Conservation (phyloP, 2,113 vertebrate genomes). For the Ceyx cyanopectus region DNA sequence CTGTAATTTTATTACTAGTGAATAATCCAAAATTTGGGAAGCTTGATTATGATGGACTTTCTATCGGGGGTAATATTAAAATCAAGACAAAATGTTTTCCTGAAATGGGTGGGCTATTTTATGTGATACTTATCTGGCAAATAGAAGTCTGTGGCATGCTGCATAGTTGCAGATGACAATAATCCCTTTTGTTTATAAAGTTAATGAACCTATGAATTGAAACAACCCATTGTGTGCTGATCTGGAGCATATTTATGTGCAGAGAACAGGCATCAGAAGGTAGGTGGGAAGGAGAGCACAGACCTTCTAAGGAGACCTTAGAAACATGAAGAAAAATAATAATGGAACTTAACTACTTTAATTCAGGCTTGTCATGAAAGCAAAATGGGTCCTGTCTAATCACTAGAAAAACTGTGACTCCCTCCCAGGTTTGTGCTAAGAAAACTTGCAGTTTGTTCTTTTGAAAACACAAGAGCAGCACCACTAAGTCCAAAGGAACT, state of each 20-base stretch:
- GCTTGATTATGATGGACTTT: neutral
- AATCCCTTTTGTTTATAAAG: neutral
- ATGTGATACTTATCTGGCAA: neutral
- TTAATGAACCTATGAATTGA: neutral
- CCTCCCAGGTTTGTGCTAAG: neutral
- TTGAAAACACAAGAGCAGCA: neutral
- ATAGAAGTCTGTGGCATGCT: neutral
- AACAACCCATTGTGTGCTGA: neutral
- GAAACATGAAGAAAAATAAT: neutral
- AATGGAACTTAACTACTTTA: neutral
- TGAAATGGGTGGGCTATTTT: neutral
- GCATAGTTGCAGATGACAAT: neutral
- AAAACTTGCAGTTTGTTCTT: neutral
- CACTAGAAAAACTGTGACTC: neutral
- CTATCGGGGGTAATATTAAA: neutral
- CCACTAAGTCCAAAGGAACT: neutral
- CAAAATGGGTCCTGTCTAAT: neutral
- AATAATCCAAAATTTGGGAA: conserved; percentile 18
- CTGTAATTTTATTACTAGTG: conserved; percentile 24
- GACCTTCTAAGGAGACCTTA: neutral
- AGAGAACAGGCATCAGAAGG: neutral
- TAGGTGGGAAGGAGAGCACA: neutral
- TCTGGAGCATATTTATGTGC: neutral
- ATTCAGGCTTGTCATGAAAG: neutral
- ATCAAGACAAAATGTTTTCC: neutral